Base-by-base conservation (phyloP, 2,888 invertebrate species). In the Drosophila kambysellisi region DNA sequence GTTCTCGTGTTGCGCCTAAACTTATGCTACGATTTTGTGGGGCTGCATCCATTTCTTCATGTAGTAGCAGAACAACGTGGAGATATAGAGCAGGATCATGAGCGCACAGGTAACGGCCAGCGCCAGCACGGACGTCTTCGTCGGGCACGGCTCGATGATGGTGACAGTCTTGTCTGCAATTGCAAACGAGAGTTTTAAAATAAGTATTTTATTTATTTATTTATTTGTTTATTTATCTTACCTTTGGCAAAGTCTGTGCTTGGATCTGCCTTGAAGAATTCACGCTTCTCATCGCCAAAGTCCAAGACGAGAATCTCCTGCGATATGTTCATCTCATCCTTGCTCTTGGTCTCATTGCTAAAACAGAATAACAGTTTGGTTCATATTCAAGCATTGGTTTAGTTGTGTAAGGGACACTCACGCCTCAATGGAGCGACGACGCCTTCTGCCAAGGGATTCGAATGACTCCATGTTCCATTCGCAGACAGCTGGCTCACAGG, bases 251-350 rank as follows among this genome's bases (percentile, higher is more conserved):
- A 97, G 88, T 96, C 96, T 69, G 96, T 94, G 82, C 96, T 95
- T 71, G 96, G 95, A 90, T 97, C 97, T 76, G 94, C 95, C 91
- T 96, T 96, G 81, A 97, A 94, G 94, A 96, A 97, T 80, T 97
- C 97, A 51, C 95, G 95, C 93, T 97, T 97, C 77, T 98, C 98
- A 94, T 98, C 98, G 58, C 98, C 98, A 89, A 98, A 97, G 94
- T 98, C 98, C 81, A 98, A 94, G 4, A 98, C 98, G 30, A 98
- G 94, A 91, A 98, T 98, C 94, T 98, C 98, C 93, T 98, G 98
- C 51, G 98, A 98, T 74, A 98, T 95, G 79, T 98, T 98, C 97
- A 98, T 98, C 81, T 95, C 95, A 48, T 95, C 95, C 74, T 93
- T 93, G 78, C 89, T 90, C 83, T 95, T 95, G 35, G 94, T 94